Evolutionary conservation across 2,888 invertebrate species (phyloP).

Genomic region (Colostygia pectinataria): DNA sequence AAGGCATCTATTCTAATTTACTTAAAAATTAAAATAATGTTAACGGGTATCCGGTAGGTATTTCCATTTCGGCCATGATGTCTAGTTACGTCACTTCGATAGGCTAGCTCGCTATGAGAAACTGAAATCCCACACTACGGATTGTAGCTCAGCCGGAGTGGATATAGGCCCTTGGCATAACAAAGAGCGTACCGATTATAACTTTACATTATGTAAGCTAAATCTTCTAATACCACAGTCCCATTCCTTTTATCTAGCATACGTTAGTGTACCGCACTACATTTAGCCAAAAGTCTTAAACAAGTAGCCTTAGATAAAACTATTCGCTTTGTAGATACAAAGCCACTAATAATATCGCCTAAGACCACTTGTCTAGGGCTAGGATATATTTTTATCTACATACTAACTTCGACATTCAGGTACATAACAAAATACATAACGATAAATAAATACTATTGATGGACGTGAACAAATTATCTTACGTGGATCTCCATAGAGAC

Average conservation of each 20-base stretch:
- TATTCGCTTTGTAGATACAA: background rate
- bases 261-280: conserved; percentile 28
- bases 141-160: background rate
- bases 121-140: background rate
- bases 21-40: no score
- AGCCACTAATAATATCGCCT: background rate
- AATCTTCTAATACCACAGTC: conserved; percentile 76
- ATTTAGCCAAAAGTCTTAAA: conserved; percentile 7
- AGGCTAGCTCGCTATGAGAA: conserved; percentile 2
- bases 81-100: no score
- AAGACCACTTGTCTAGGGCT: background rate
- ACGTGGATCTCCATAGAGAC: conserved; percentile 13
- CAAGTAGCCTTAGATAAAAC: background rate
- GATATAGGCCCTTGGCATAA: conserved; percentile 1
- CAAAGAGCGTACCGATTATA: conserved; percentile 26
- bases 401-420: conserved; percentile 52
- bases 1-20: no score
- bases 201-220: conserved; percentile 47
- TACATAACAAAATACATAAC: conserved; percentile 58
- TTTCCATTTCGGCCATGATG: no score
- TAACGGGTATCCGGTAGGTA: no score
- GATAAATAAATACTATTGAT: conserved; percentile 23
- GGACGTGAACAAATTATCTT: conserved; percentile 20
- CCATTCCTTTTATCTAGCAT: conserved; percentile 61
- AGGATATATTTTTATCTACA: conserved; percentile 9